Percentiles rank a stretch among this genome's conserved stretches.
Conservation (phyloP, 2,888 invertebrate species). For the Pandemis cinnamomeana region DNA sequence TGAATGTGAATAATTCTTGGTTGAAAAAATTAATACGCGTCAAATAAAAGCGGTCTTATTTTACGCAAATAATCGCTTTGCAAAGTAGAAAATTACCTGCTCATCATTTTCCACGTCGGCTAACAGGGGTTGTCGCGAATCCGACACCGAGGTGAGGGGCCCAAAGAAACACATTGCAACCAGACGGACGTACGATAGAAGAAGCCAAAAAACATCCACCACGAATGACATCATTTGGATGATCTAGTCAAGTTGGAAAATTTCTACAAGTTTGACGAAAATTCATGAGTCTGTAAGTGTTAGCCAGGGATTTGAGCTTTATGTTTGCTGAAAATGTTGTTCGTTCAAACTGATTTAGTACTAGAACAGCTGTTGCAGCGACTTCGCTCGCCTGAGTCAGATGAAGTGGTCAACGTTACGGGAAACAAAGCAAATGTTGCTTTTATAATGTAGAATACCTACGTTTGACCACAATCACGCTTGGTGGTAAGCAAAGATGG, state of each 20-base stretch:
- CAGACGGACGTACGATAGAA: slow-evolving; percentile 29
- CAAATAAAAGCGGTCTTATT: not conserved
- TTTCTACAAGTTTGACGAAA: not conserved
- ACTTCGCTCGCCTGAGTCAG: too few relatives aligned
- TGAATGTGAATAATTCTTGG: not conserved
- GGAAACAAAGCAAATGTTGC: too few relatives aligned
- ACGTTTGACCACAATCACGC: too few relatives aligned
- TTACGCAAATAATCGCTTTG: slow-evolving; percentile 7
- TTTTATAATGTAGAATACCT: too few relatives aligned
- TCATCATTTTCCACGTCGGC: slow-evolving; percentile 43
- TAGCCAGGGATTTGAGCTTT: too few relatives aligned
- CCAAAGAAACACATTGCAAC: slow-evolving; percentile 16
- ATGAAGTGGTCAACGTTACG: too few relatives aligned
- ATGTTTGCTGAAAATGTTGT: too few relatives aligned
- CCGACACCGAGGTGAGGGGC: slow-evolving; percentile 36
- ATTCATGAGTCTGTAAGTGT: too few relatives aligned
- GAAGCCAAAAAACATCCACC: slow-evolving; percentile 33
- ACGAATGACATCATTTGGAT: slow-evolving; percentile 15
- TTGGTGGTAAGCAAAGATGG: too few relatives aligned
- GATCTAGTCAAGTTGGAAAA: not conserved
- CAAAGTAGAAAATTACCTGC: slow-evolving; percentile 43
- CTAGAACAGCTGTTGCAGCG: too few relatives aligned
- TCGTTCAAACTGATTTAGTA: not conserved
- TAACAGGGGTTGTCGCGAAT: slow-evolving; percentile 41
- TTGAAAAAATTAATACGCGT: not conserved